These are phyloP conservation scores for Neomorphus geoffroyi DNA, from an alignment of 2,797 vertebrate genomes.

Conservation along the genomic window DNA sequence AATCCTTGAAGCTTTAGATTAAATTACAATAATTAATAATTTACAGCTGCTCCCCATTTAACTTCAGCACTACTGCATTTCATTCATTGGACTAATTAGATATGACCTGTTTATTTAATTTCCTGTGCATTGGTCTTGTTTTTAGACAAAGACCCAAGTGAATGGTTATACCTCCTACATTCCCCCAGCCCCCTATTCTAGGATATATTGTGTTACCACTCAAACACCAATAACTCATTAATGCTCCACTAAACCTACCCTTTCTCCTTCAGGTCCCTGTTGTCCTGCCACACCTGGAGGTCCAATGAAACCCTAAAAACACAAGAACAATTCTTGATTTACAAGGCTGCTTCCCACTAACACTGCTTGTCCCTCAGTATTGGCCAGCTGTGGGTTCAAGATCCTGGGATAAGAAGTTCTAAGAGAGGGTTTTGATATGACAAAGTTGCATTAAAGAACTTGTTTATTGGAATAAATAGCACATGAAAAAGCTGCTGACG, in stretches of 20 bases:
- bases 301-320: conserved; percentile 93
- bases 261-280: conserved; percentile 88
- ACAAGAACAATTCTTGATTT: not conserved
- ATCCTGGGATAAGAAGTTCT: not conserved
- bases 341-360: not conserved
- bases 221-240: not conserved
- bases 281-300: conserved; percentile 88
- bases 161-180: not conserved
- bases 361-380: not conserved
- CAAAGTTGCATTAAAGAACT: not conserved
- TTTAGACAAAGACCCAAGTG: not conserved
- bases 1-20: not conserved
- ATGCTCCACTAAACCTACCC: conserved; percentile 78
- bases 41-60: not conserved
- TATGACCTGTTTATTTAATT: not conserved
- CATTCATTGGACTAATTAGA: not conserved
- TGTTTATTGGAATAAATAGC: not conserved
- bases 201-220: not conserved
- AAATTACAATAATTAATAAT: not conserved
- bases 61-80: not conserved
- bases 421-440: not conserved
- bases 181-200: not conserved
- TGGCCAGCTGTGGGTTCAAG: not conserved
- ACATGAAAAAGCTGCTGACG: not conserved
- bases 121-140: not conserved